phyloP scores from a whole-genome alignment of 2,797 vertebrate species.

The Saxicola maurus region DNA sequence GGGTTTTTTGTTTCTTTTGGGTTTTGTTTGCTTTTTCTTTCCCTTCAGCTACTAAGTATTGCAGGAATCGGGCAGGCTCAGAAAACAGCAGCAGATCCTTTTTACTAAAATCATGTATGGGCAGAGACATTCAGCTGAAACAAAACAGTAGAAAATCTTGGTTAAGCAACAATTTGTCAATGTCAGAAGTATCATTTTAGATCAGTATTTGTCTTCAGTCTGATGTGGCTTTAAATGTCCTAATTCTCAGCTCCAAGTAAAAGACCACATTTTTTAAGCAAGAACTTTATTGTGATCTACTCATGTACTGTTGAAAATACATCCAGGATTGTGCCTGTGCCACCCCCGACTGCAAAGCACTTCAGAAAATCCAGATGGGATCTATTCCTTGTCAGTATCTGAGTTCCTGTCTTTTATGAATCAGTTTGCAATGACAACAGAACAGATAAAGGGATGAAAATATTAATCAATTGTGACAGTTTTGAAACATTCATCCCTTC shows the following conservation, averaged over 20 bases:
- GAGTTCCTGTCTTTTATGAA: neutral
- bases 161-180: neutral
- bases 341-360: neutral
- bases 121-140: neutral
- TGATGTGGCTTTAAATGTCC: neutral
- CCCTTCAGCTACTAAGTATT: neutral
- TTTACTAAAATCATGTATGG: neutral
- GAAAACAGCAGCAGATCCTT: neutral
- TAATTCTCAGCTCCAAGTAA: neutral
- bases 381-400: neutral
- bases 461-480: neutral
- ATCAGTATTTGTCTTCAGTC: neutral
- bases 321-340: neutral
- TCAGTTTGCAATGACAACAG: neutral
- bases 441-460: neutral
- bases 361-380: neutral
- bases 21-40: neutral
- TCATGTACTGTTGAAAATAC: neutral
- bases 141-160: neutral
- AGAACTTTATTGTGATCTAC: neutral
- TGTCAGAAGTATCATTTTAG: neutral
- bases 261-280: neutral
- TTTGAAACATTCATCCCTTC: neutral
- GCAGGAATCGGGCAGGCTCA: neutral
- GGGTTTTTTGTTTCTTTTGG: accelerated